Percentiles rank a stretch among this genome's conserved stretches.
Conservation (phyloP, 2,888 invertebrate species). For the Melitaea athalia region DNA sequence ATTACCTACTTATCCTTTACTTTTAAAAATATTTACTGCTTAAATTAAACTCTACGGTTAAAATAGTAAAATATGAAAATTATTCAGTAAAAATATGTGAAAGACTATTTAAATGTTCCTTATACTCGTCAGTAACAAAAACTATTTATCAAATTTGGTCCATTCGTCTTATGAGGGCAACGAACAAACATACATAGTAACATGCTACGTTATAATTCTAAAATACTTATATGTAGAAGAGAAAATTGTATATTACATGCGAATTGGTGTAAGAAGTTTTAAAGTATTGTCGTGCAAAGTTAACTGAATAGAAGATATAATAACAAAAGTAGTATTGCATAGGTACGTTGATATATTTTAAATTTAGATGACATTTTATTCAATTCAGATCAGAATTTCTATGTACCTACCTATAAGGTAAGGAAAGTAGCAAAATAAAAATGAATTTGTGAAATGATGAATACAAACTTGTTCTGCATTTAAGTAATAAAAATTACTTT, state of each 20-base stretch:
- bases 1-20: background rate
- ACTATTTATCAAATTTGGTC: slow-evolving; percentile 39
- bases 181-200: slow-evolving; percentile 26
- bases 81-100: background rate
- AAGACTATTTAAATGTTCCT: background rate
- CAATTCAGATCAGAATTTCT: too few relatives aligned
- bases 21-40: background rate
- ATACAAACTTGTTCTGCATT: too few relatives aligned
- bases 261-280: background rate
- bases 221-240: background rate
- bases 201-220: slow-evolving; percentile 19
- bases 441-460: too few relatives aligned
- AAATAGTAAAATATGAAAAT: background rate
- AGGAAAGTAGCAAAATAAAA: too few relatives aligned
- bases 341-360: background rate
- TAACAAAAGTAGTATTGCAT: background rate
- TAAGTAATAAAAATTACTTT: too few relatives aligned
- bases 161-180: slow-evolving; percentile 35
- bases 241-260: slow-evolving; percentile 1
- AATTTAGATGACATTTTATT: too few relatives aligned
- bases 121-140: slow-evolving; percentile 2
- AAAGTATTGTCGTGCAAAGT: slow-evolving; percentile 1
- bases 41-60: background rate
- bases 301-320: background rate
- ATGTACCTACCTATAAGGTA: too few relatives aligned